These are phyloP conservation scores for Polydrusus pterygomalis DNA, from an alignment of 2,888 invertebrate species.

Conservation along the genomic window DNA sequence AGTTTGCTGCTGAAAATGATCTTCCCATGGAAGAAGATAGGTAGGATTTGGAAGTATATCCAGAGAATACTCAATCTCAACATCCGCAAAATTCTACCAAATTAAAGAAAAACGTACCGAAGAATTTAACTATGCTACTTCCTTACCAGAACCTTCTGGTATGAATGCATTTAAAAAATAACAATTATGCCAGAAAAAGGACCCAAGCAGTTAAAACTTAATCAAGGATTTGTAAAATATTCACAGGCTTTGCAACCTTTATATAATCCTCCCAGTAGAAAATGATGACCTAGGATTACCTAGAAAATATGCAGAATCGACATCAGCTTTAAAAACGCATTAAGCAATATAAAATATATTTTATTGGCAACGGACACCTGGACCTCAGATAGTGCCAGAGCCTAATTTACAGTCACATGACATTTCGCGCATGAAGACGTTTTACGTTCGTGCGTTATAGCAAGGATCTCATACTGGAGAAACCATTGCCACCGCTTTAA, in stretches of 20 bases:
- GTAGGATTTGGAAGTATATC: too few relatives aligned
- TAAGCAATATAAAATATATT: slow-evolving; percentile 51
- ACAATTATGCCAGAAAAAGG: background rate
- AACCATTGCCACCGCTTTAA: slow-evolving; percentile 52
- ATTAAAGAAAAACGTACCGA: too few relatives aligned
- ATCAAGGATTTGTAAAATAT: slow-evolving; percentile 59
- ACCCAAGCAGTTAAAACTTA: slow-evolving; percentile 14
- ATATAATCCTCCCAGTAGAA: slow-evolving; percentile 49
- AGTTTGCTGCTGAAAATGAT: background rate
- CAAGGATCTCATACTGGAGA: slow-evolving; percentile 49
- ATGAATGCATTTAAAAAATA: background rate
- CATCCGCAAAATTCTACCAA: too few relatives aligned
- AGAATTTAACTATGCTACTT: background rate
- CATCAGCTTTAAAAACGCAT: slow-evolving; percentile 31
- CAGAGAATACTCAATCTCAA: background rate
- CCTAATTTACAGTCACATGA: slow-evolving; percentile 28
- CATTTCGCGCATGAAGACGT: slow-evolving; percentile 31
- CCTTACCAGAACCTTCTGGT: background rate
- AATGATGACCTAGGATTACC: slow-evolving; percentile 42
- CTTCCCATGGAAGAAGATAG: slow-evolving; percentile 8
- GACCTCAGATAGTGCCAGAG: slow-evolving; percentile 52
- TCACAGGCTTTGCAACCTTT: slow-evolving; percentile 56
- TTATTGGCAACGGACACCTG: slow-evolving; percentile 59
- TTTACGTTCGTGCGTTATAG: slow-evolving; percentile 49
- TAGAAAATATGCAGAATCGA: slow-evolving; percentile 33